Conservation (phyloP, 2,113 vertebrate species). For the Austrofundulus limnaeus region DNA sequence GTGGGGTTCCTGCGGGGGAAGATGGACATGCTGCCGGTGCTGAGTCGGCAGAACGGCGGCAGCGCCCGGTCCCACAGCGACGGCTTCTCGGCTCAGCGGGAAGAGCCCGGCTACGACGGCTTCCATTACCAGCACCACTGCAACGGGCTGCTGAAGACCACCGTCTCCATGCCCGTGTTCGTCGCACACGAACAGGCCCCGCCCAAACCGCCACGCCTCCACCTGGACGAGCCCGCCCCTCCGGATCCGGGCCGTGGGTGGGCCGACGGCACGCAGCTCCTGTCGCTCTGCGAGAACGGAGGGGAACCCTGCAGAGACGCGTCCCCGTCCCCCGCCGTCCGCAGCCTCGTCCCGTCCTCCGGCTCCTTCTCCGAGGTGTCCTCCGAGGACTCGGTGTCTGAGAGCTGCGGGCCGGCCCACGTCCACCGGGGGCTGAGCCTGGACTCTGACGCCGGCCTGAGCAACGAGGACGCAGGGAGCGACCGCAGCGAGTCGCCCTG, state of each 20-base stretch:
- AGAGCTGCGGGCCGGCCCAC: constrained; percentile 67
- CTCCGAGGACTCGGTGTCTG: constrained; percentile 79
- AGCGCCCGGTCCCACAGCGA: constrained; percentile 61
- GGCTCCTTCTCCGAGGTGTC: constrained; percentile 78
- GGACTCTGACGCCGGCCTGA: constrained; percentile 76
- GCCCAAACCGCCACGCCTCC: constrained; percentile 83
- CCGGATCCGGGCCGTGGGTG: constrained; percentile 18
- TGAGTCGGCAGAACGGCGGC: constrained; percentile 54
- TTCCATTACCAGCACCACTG: constrained; percentile 59
- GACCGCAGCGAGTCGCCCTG: constrained; percentile 66
- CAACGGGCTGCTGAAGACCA: constrained; percentile 74
- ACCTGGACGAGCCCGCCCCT: constrained; percentile 72
- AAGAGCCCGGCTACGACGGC: constrained; percentile 53
- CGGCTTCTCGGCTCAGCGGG: constrained; percentile 10
- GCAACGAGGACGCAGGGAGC: constrained; percentile 80
- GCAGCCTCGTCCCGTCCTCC: constrained; percentile 70
- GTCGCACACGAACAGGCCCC: constrained; percentile 78
- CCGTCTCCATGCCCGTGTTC: constrained; percentile 81
- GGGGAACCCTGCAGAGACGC: constrained; percentile 65
- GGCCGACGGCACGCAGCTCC: constrained; percentile 44
- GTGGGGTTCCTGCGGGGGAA: constrained; percentile 83
- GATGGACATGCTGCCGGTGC: constrained; percentile 77
- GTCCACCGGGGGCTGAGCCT: constrained; percentile 68
- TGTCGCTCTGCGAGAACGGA: constrained; percentile 57
- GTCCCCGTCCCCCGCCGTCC: constrained; percentile 65